Evolutionary conservation across 2,113 vertebrate species (phyloP).

Genomic region (Etheostoma cragini): DNA sequence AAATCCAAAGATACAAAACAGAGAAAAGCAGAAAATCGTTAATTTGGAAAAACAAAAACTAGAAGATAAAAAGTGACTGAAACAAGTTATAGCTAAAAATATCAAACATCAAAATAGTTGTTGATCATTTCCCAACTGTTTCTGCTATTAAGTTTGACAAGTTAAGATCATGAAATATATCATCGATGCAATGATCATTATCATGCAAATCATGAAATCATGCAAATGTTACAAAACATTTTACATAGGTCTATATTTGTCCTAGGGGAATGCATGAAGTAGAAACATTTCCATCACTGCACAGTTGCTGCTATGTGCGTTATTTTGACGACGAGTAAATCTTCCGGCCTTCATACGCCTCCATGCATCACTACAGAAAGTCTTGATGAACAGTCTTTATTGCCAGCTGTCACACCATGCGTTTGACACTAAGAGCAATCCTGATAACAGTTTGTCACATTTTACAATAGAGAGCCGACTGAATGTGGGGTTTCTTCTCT

Average conservation of each 20-base stretch:
- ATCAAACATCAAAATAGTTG: neutral
- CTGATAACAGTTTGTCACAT: slow-evolving; percentile 37
- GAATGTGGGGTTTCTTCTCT: slow-evolving; percentile 3
- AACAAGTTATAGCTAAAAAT: neutral
- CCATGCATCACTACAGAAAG: slow-evolving; percentile 33
- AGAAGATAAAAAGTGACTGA: neutral
- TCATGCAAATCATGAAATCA: no score
- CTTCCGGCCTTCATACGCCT: slow-evolving; percentile 29
- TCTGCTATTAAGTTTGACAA: neutral
- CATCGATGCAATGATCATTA: neutral
- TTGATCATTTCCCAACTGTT: neutral
- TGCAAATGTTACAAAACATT: neutral
- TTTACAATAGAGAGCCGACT: slow-evolving; percentile 39
- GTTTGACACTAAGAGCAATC: slow-evolving; percentile 50
- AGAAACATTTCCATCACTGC: slow-evolving; percentile 1
- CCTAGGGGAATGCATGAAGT: neutral
- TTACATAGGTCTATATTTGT: neutral
- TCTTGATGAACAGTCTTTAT: slow-evolving; percentile 45
- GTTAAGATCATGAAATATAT: neutral
- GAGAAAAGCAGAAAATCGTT: neutral
- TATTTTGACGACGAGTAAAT: slow-evolving; percentile 34
- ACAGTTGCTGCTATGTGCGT: slow-evolving; percentile 23
- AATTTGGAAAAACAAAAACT: neutral
- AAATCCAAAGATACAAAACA: neutral
- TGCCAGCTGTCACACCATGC: slow-evolving; percentile 50